Evolutionary conservation across 2,888 invertebrate genomes (phyloP).

Genomic region (Podabrus alpinus): DNA sequence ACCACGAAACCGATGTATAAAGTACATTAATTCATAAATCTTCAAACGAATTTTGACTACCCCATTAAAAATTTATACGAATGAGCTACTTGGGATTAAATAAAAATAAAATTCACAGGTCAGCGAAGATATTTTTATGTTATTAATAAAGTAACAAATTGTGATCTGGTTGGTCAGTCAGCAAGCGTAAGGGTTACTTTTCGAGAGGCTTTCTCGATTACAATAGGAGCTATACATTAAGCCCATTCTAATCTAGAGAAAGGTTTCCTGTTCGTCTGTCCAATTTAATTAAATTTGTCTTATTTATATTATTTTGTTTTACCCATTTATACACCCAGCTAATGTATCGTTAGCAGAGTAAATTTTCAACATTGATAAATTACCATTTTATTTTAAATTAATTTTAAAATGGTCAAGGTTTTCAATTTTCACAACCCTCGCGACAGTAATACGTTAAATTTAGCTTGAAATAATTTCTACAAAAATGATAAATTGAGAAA

Average conservation of each 20-base stretch:
- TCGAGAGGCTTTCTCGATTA: slow-evolving; percentile 13
- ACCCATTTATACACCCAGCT: slow-evolving; percentile 10
- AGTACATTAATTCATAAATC: neutral
- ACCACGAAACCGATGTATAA: neutral
- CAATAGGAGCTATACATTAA: slow-evolving; percentile 22
- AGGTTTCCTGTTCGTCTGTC: slow-evolving; percentile 23
- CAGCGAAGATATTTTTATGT: neutral
- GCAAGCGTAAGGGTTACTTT: slow-evolving; percentile 9
- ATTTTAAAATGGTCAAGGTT: neutral
- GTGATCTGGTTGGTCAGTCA: neutral
- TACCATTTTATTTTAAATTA: neutral
- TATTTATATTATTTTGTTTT: slow-evolving; percentile 28
- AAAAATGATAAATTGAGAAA: neutral
- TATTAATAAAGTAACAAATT: neutral
- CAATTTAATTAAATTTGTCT: slow-evolving; percentile 27
- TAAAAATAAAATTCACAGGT: neutral
- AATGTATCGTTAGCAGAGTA: neutral
- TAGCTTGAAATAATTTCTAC: neutral
- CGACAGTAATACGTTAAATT: neutral
- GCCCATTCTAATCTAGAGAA: slow-evolving; percentile 21
- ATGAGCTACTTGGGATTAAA: neutral
- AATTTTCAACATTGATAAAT: neutral
- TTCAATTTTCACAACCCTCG: neutral
- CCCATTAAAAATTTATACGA: neutral
- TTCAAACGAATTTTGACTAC: neutral